phyloP scores from a whole-genome alignment of 2,113 vertebrate species.

The Edolisoma coerulescens region DNA sequence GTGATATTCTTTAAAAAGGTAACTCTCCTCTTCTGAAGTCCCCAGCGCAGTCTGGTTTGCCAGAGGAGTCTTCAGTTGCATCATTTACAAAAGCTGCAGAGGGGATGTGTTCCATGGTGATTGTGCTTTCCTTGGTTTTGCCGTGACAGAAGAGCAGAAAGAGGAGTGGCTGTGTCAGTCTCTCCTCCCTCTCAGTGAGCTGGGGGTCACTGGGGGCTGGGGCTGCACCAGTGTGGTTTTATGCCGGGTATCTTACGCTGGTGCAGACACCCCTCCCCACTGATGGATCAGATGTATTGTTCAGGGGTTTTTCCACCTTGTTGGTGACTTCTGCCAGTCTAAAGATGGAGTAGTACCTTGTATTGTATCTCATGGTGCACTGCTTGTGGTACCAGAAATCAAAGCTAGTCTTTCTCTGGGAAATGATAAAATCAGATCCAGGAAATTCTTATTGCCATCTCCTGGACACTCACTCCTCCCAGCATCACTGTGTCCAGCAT shows the following conservation, averaged over 20 bases:
- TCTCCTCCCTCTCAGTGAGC: accelerated
- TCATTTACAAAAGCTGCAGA: not conserved
- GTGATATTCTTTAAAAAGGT: not conserved
- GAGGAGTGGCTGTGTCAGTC: accelerated
- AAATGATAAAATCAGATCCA: not conserved
- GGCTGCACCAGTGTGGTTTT: not conserved
- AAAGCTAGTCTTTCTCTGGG: not conserved
- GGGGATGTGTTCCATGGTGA: not conserved
- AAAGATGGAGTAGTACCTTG: not conserved
- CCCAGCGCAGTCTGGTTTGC: accelerated
- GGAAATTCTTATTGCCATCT: not conserved
- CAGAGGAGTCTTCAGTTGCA: not conserved
- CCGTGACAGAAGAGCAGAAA: not conserved
- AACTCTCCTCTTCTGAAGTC: not conserved
- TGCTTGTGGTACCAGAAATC: not conserved
- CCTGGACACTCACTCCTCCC: not conserved
- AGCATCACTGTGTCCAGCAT: not conserved
- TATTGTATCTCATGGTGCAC: accelerated
- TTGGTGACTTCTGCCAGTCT: not conserved
- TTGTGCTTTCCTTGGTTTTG: not conserved
- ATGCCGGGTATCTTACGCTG: not conserved
- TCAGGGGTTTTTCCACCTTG: not conserved
- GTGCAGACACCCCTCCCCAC: not conserved
- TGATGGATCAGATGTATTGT: accelerated
- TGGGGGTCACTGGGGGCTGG: not conserved